Base-by-base conservation (phyloP, 2,888 invertebrate species). In the Hyles lineata region DNA sequence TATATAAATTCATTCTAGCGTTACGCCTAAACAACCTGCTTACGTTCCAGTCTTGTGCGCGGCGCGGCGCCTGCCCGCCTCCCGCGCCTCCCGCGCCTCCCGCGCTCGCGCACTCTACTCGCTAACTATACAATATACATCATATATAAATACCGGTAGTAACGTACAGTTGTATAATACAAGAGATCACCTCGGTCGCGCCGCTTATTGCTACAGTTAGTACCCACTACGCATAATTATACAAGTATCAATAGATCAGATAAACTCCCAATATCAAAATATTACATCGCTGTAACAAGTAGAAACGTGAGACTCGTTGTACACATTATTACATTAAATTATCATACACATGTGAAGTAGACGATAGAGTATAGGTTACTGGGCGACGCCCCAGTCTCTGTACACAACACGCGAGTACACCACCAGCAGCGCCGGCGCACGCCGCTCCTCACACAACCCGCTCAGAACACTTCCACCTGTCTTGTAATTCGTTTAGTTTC, bases 1-100 rank as follows among this genome's bases (percentile, higher is more conserved):
- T 85, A 87, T 89, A 90, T 91, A 92, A 91, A 92, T 90, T 91
- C 90, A 89, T 90, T 86, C 89, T 90, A 92, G 90, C 91, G 88
- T 89, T 85, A 87, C 80, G 81, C 86, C 88, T 90, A 90, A 87
- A 89, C 90, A 89, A 91, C 90, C 90, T 89, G 90, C 89, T 87
- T 87, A 87, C 89, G 84, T 86, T 87, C 90, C 90, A 89, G 91
- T 87, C 89, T 87, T 84, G 67, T 55, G 50, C 67, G 67, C 43
- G 67, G 32, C 61, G 29, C 19, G 61, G 67, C 43, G 74, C 43
- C 15, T 50, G 75, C 71, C 72, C 71, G 19, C 72, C 7, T 11
- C 17, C 58, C 21, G 1, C 76, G 75, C 78, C 62, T 70, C 74
- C 74, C 75, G 72, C 75, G 76, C 32, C 32, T 35, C 73, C 72